Evolutionary conservation across 2,797 vertebrate species (phyloP).

Genomic region (Avahi laniger): DNA sequence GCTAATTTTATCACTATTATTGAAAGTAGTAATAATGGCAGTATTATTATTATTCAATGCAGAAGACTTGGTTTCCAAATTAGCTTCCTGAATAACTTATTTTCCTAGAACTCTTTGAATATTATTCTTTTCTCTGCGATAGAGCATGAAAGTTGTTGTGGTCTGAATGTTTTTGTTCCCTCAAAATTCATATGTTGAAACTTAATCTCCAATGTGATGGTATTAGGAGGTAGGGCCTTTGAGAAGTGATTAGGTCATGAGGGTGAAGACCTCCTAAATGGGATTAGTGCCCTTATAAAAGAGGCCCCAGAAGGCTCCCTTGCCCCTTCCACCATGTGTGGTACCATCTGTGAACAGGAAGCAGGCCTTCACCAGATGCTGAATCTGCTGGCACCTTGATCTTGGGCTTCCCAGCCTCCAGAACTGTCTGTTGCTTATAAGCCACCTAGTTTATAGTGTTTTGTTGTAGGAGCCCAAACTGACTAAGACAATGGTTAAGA

Average conservation of each 20-base stretch:
- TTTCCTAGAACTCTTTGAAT: background rate
- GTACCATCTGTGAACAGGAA: background rate
- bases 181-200: background rate
- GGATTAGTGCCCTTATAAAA: background rate
- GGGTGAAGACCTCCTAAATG: background rate
- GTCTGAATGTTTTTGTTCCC: background rate
- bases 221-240: background rate
- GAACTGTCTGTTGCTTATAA: background rate
- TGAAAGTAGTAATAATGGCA: background rate
- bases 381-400: background rate
- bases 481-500: background rate
- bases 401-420: background rate
- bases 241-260: background rate
- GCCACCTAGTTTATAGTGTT: background rate
- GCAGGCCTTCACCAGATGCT: background rate
- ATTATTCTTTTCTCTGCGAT: background rate
- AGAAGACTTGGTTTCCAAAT: background rate
- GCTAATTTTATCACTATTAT: background rate
- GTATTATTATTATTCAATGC: background rate
- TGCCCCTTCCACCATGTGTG: background rate
- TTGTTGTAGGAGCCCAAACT: background rate
- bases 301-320: background rate
- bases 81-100: background rate
- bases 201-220: background rate
- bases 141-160: background rate